Evolutionary conservation across 1,140 invertebrate species (phyloP).

Genomic region (Melipona quadrifasciata): DNA sequence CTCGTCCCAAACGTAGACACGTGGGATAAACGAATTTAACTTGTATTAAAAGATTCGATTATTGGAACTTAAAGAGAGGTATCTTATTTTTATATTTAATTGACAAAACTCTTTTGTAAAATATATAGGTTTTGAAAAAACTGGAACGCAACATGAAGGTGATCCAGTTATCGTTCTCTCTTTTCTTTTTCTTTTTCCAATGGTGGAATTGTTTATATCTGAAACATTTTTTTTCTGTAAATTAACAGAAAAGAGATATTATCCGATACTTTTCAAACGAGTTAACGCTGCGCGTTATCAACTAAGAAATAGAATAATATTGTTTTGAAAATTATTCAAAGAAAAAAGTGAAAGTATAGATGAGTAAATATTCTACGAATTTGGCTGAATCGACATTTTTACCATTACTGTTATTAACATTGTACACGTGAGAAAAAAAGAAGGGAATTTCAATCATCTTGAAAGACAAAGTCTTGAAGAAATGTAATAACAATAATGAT

Average conservation of each 20-base stretch:
- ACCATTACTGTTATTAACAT: neutral
- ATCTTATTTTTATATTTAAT: neutral
- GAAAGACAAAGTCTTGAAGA: neutral
- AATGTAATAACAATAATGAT: conserved; percentile 3
- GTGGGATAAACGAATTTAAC: no score
- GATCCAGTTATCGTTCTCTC: neutral
- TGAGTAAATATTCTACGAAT: neutral
- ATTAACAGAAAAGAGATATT: neutral
- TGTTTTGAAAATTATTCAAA: neutral
- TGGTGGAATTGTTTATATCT: neutral
- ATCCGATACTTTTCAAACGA: neutral
- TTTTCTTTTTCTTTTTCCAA: neutral
- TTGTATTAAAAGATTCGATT: neutral
- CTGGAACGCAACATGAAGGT: neutral
- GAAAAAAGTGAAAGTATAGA: neutral
- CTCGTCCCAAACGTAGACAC: no score
- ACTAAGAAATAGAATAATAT: neutral
- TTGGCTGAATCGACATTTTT: neutral
- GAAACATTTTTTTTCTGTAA: neutral
- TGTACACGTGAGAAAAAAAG: neutral
- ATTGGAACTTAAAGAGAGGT: neutral
- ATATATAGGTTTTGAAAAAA: neutral
- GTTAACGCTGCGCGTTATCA: neutral
- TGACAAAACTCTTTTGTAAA: neutral
- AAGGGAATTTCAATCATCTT: neutral